phyloP scores from a whole-genome alignment of 2,797 vertebrate species.

The Brachyalestes nurse region DNA sequence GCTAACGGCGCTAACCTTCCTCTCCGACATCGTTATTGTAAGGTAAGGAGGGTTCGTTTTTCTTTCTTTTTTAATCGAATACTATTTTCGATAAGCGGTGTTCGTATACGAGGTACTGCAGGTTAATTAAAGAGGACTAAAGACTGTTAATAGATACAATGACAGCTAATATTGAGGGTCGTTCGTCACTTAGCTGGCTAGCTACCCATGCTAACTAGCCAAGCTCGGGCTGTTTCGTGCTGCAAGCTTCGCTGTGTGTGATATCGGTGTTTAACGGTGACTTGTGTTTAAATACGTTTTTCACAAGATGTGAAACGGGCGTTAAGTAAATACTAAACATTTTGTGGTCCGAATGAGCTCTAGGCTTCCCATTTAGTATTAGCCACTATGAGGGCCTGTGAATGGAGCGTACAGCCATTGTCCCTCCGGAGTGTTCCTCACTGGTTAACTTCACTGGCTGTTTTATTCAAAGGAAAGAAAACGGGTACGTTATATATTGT shows the following conservation, averaged over 20 bases:
- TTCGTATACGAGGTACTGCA: not conserved
- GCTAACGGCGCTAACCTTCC: constrained; percentile 3
- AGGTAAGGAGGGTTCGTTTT: constrained; percentile 60
- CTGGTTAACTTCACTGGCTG: too few species aligned
- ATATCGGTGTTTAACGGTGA: not conserved
- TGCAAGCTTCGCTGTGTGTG: too few species aligned
- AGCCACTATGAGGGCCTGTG: too few species aligned
- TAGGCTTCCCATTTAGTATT: too few species aligned
- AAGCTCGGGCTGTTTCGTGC: too few species aligned
- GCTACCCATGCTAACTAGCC: constrained; percentile 45
- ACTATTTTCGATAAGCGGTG: not conserved
- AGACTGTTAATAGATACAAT: not conserved
- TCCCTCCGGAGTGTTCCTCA: too few species aligned
- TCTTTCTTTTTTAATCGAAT: not conserved
- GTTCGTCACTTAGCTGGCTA: not conserved
- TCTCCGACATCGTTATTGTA: constrained; percentile 43
- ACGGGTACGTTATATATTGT: too few species aligned
- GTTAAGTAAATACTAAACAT: too few species aligned
- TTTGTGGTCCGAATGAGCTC: too few species aligned
- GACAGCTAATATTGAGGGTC: not conserved
- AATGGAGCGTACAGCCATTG: too few species aligned
- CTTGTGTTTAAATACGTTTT: not conserved
- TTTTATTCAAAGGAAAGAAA: too few species aligned
- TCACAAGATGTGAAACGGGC: too few species aligned
- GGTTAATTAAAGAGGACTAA: not conserved